Conservation (phyloP, 2,888 invertebrate genomes). For the Marronus borbonicus region DNA sequence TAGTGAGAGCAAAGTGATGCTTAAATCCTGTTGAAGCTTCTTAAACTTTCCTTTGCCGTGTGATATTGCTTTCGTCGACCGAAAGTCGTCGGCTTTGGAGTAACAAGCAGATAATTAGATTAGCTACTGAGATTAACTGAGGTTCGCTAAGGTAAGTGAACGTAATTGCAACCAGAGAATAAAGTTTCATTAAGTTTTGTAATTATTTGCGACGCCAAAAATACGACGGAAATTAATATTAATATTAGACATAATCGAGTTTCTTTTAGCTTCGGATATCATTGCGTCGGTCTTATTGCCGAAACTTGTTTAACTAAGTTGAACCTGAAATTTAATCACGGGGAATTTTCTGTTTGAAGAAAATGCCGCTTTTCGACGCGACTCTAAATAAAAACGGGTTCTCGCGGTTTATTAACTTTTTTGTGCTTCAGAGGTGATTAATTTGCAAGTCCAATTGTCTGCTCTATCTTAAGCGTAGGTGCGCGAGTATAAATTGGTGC, state of each 20-base stretch:
- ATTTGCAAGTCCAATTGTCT: neutral
- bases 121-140: slow-evolving; percentile 40
- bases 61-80: slow-evolving; percentile 27
- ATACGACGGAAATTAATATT: slow-evolving; percentile 36
- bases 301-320: slow-evolving; percentile 38
- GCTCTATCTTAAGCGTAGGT: too few species aligned
- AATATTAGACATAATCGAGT: slow-evolving; percentile 40
- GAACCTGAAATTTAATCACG: slow-evolving; percentile 30
- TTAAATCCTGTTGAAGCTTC: neutral
- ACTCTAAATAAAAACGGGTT: neutral
- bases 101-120: slow-evolving; percentile 49
- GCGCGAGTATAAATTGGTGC: too few species aligned
- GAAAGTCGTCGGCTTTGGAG: slow-evolving; percentile 41
- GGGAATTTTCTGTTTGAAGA: slow-evolving; percentile 25
- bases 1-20: neutral
- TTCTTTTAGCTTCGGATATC: slow-evolving; percentile 27
- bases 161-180: slow-evolving; percentile 44
- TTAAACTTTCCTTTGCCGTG: slow-evolving; percentile 10
- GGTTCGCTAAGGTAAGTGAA: slow-evolving; percentile 40
- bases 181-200: slow-evolving; percentile 41
- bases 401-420: slow-evolving; percentile 5
- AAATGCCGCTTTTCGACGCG: slow-evolving; percentile 1
- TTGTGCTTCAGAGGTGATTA: neutral
- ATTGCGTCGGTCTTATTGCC: slow-evolving; percentile 23
- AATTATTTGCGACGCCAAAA: slow-evolving; percentile 41